Evolutionary conservation across 2,888 invertebrate genomes (phyloP), one percentile per base, ranked within the genome.

Genomic region (Linnaemya tessellans): DNA sequence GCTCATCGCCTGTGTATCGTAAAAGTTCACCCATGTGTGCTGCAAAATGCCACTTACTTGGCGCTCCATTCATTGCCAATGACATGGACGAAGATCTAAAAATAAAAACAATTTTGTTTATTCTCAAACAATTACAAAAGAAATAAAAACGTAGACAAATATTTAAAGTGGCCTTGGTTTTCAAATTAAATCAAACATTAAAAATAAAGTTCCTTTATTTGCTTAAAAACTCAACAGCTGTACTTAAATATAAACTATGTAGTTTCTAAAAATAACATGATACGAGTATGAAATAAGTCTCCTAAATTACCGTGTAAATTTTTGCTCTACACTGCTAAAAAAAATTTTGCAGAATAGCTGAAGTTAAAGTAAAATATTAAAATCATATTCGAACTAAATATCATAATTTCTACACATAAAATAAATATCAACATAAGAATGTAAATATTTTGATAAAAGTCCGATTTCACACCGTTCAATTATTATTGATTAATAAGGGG

Each of bases 21-120:
- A 93, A 88, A n/a, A 93, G 81, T 82, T 93, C 92, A 9, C 93
- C 93, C 93, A 93, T 93, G 58, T 93, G 93, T 7, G 92, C 92
- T 1, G 93, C 93, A 87, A 92, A 93, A 82, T 93, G 93, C 92
- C 93, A 93, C 85, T 92, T 92, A 65, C 92, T 92, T 11, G 93
- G 92, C 71, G 92, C 90, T 80, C 91, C 89, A 87, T 92, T 92
- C 92, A 92, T 92, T 73, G 92, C 91, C 89, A 93, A 88, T 54
- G 92, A 92, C 91, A 93, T 91, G 3, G 93, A 92, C 25, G 93
- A 92, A 22, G 92, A 92, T 89, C 93, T 93, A 86, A 20, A 87
- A 87, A 30, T 30, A 64, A 56, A 49, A 22, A 67, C 3, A 20
- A 22, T 84, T 74, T 87, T 87, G 65, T 25, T 65, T 64, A 62